Conservation (phyloP, 1,140 invertebrate species). For the Pteromalus puparum region DNA sequence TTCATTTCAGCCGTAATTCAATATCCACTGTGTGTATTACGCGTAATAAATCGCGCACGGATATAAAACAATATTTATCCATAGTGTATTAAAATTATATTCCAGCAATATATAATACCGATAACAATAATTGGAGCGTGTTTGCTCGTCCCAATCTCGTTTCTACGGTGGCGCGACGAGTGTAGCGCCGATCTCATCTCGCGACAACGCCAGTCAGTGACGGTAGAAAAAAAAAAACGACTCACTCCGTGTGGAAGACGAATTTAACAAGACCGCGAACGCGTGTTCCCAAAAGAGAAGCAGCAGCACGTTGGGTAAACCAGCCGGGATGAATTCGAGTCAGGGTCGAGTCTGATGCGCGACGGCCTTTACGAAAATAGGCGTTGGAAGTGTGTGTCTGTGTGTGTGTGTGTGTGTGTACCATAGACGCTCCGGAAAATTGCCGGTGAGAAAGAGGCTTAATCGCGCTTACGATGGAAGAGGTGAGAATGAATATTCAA, state of each 20-base stretch:
- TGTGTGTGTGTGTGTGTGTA: not conserved
- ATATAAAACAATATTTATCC: no score
- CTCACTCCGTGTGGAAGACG: not conserved
- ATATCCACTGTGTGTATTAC: no score
- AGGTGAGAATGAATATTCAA: slow-evolving; percentile 22
- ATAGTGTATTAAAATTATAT: no score
- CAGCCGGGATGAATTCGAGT: slow-evolving; percentile 60
- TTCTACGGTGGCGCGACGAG: not conserved
- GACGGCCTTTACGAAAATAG: slow-evolving; percentile 31
- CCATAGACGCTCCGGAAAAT: slow-evolving; percentile 4
- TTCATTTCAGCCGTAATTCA: no score
- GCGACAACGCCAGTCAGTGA: not conserved
- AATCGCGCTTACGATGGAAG: not conserved
- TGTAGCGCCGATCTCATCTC: not conserved
- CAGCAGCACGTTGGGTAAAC: not conserved
- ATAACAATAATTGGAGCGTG: not conserved
- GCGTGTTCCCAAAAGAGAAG: not conserved
- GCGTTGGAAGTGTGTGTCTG: not conserved
- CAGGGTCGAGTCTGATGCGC: slow-evolving; percentile 60
- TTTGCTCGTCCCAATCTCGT: not conserved
- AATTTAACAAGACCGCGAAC: not conserved
- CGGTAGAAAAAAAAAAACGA: not conserved
- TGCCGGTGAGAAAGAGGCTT: not conserved
- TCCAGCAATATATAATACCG: no score
- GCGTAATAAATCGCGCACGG: no score